phyloP scores from a whole-genome alignment of 2,888 invertebrate genomes.

The Leptura quadrifasciata region DNA sequence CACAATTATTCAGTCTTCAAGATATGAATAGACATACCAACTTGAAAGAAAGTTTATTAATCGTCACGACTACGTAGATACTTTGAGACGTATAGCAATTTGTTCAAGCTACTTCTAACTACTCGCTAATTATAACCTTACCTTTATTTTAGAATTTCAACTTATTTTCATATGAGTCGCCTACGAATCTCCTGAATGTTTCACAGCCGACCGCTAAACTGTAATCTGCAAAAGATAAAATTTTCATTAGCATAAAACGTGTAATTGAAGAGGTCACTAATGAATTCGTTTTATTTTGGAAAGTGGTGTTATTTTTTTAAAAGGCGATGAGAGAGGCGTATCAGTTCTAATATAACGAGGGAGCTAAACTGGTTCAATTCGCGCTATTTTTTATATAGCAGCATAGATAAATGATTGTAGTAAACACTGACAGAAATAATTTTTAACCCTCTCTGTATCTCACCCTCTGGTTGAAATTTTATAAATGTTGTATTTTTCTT shows the following conservation, averaged over 20 bases:
- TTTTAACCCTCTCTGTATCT: no score
- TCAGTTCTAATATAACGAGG: not conserved
- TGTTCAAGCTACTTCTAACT: slow-evolving; percentile 20
- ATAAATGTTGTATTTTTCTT: no score
- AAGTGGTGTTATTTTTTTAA: not conserved
- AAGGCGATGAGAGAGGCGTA: not conserved
- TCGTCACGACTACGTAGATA: not conserved
- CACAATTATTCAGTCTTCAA: not conserved
- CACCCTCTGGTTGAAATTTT: no score
- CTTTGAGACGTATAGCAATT: not conserved
- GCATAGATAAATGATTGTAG: no score
- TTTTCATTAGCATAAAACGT: slow-evolving; percentile 1
- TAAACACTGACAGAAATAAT: no score
- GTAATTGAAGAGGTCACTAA: not conserved
- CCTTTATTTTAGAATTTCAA: slow-evolving; percentile 5
- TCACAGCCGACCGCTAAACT: not conserved
- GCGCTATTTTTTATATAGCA: no score
- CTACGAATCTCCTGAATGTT: not conserved
- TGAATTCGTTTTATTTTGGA: not conserved
- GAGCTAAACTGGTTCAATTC: not conserved
- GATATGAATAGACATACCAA: not conserved
- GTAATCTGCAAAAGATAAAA: slow-evolving; percentile 4
- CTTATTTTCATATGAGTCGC: not conserved
- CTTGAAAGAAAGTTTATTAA: slow-evolving; percentile 14
- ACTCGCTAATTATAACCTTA: slow-evolving; percentile 17